Evolutionary conservation across 2,797 vertebrate species (phyloP).

Genomic region (Sebastes paucispinis): DNA sequence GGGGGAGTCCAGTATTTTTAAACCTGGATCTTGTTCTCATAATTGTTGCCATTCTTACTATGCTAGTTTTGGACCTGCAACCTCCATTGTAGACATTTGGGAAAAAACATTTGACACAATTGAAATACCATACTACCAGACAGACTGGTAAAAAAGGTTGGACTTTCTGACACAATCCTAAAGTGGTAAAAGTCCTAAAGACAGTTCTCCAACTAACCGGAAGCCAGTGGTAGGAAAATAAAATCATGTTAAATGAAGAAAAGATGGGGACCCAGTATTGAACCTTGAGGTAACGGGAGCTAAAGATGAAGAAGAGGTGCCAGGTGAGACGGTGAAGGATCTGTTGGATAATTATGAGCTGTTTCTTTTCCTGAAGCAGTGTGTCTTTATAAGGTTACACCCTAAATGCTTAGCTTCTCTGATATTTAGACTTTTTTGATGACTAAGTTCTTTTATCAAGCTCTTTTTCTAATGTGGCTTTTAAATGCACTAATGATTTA

Average conservation of each 20-base stretch:
- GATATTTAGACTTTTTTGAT: no score
- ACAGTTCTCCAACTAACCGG: not conserved
- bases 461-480: no score
- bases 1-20: not conserved
- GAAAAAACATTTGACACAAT: not conserved
- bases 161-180: not conserved
- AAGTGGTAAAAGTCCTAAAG: not conserved
- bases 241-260: not conserved
- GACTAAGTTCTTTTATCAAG: no score
- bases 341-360: not conserved
- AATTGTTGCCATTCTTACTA: not conserved
- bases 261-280: not conserved
- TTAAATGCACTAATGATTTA: no score
- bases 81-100: not conserved
- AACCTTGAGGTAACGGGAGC: not conserved
- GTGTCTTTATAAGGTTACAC: not conserved
- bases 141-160: not conserved
- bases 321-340: not conserved
- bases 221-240: not conserved
- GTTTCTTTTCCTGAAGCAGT: no score
- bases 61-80: not conserved
- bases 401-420: no score
- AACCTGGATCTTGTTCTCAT: not conserved
- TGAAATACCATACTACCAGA: not conserved
- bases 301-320: not conserved